Percentiles rank a stretch among this genome's conserved stretches.
Evolutionary conservation across 1,140 invertebrate genomes (phyloP).

Genomic region (Popillia japonica): DNA sequence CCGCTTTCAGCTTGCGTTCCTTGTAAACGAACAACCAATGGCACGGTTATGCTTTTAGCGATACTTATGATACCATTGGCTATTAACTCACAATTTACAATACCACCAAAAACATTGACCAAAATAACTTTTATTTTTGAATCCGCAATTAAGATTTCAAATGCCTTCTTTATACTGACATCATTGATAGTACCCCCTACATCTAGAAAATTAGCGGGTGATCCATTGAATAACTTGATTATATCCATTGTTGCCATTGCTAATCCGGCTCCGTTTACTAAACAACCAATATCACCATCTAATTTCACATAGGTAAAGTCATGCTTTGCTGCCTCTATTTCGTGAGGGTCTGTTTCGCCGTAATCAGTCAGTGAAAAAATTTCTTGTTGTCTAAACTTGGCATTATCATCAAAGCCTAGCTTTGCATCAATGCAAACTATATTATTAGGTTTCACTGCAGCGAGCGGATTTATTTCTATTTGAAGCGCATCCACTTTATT

Average conservation of each 20-base stretch:
- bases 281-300: constrained; percentile 81
- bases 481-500: constrained; percentile 35
- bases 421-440: constrained; percentile 93
- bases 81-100: constrained; percentile 26
- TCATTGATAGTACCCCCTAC: constrained; percentile 87
- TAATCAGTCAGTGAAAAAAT: constrained; percentile 84
- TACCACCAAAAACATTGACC: constrained; percentile 28
- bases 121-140: constrained; percentile 9
- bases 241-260: constrained; percentile 98
- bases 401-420: constrained; percentile 92
- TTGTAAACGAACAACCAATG: neutral
- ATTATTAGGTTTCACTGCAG: constrained; percentile 84
- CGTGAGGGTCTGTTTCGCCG: constrained; percentile 89
- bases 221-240: constrained; percentile 90
- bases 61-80: constrained; percentile 4
- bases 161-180: constrained; percentile 78
- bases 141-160: constrained; percentile 63
- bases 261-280: constrained; percentile 93
- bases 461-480: constrained; percentile 94
- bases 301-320: constrained; percentile 95
- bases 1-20: neutral
- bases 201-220: constrained; percentile 94
- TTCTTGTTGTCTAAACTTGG: constrained; percentile 89
- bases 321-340: constrained; percentile 87
- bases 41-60: neutral